Conservation (phyloP, 2,113 vertebrate species). For the Puma concolor region DNA sequence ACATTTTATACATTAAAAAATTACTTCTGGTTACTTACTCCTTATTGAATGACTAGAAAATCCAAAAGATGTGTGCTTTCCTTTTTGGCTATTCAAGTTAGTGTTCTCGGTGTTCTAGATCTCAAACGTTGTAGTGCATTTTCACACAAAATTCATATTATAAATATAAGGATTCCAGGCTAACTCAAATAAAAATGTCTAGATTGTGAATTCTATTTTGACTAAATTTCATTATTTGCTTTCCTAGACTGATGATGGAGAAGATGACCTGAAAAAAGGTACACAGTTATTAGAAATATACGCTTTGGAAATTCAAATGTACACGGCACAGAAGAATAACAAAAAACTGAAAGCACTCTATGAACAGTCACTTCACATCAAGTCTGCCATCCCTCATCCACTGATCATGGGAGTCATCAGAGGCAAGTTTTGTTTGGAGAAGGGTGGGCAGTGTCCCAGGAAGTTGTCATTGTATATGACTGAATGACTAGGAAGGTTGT, state of each 20-base stretch:
- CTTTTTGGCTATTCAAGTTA: slow-evolving; percentile 8
- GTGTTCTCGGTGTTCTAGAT: neutral
- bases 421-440: slow-evolving; percentile 87
- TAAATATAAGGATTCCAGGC: neutral
- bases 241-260: slow-evolving; percentile 97
- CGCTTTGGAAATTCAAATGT: slow-evolving; percentile 99
- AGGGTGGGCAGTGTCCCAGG: neutral
- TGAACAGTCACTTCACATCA: slow-evolving; percentile 99
- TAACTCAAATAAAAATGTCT: slow-evolving; percentile 28
- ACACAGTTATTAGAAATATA: slow-evolving; percentile 99
- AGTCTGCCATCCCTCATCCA: slow-evolving; percentile 99
- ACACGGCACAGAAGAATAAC: slow-evolving; percentile 99
- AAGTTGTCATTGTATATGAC: neutral
- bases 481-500: neutral
- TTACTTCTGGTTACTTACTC: neutral
- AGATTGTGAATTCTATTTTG: slow-evolving; percentile 34
- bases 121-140: slow-evolving; percentile 3
- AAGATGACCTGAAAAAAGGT: slow-evolving; percentile 99
- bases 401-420: slow-evolving; percentile 99
- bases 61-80: neutral
- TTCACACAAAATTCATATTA: neutral
- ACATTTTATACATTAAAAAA: neutral
- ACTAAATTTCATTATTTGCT: slow-evolving; percentile 61
- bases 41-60: neutral
- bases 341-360: slow-evolving; percentile 99